Conservation (phyloP, 2,888 invertebrate genomes). For the Syrista parreyssii region DNA sequence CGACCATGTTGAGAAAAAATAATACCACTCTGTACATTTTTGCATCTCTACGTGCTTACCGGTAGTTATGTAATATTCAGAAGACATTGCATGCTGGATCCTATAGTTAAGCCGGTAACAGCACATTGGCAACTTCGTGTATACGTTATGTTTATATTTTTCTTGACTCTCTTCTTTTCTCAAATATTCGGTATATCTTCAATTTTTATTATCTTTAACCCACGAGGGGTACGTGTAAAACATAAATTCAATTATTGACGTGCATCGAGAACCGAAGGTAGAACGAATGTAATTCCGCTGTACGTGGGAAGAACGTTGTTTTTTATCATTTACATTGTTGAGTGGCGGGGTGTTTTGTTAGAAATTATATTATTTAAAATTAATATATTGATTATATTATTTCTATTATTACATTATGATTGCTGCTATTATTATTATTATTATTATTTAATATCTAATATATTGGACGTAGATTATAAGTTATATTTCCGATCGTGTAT, state of each 20-base stretch:
- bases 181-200: neutral
- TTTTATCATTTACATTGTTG: slow-evolving; percentile 50
- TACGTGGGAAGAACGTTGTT: slow-evolving; percentile 38
- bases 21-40: neutral
- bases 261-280: neutral
- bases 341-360: slow-evolving; percentile 57
- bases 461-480: slow-evolving; percentile 60
- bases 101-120: neutral
- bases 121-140: neutral
- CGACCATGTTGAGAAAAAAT: neutral
- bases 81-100: neutral
- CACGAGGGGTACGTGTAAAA: neutral
- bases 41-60: neutral
- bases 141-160: neutral
- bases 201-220: neutral
- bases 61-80: neutral
- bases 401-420: slow-evolving; percentile 33
- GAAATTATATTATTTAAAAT: slow-evolving; percentile 65
- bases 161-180: neutral
- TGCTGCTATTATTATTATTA: slow-evolving; percentile 27
- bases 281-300: slow-evolving; percentile 7
- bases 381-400: slow-evolving; percentile 61
- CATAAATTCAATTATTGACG: neutral
- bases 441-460: slow-evolving; percentile 63
- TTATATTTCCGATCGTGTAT: slow-evolving; percentile 53